phyloP scores from a whole-genome alignment of 2,113 vertebrate genomes.

The Pseudorasbora parva region DNA sequence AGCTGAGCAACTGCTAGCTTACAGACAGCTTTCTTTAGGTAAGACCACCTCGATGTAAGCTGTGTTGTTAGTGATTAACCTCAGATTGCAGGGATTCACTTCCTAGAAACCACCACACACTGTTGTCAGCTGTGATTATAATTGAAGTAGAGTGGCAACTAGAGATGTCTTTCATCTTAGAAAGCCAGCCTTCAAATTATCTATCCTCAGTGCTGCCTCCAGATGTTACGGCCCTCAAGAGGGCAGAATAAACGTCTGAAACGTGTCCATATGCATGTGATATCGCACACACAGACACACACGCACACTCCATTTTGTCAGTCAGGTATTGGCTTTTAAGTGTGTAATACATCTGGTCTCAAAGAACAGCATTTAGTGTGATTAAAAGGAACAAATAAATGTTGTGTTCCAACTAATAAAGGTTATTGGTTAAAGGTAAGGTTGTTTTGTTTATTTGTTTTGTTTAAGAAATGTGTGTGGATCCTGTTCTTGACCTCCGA shows the following conservation, averaged over 20 bases:
- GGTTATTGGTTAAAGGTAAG: too few relatives aligned
- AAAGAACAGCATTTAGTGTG: conserved; percentile 1
- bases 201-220: neutral
- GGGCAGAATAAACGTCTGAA: neutral
- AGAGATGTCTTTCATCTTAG: conserved; percentile 21
- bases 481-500: neutral
- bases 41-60: neutral
- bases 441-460: neutral
- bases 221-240: neutral
- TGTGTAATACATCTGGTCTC: neutral
- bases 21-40: conserved; percentile 4
- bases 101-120: neutral
- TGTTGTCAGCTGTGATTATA: conserved; percentile 20
- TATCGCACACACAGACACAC: neutral
- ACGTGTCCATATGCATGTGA: neutral
- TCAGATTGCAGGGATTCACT: conserved; percentile 1
- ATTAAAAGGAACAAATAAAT: neutral
- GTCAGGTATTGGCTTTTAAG: neutral
- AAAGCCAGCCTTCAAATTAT: conserved; percentile 19
- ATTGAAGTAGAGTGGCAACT: neutral
- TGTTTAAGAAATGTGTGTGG: neutral
- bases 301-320: neutral
- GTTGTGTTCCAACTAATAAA: neutral
- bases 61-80: neutral
- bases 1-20: neutral